Evolutionary conservation across 1,140 invertebrate species (phyloP).

Genomic region (Luehdorfia chinensis): DNA sequence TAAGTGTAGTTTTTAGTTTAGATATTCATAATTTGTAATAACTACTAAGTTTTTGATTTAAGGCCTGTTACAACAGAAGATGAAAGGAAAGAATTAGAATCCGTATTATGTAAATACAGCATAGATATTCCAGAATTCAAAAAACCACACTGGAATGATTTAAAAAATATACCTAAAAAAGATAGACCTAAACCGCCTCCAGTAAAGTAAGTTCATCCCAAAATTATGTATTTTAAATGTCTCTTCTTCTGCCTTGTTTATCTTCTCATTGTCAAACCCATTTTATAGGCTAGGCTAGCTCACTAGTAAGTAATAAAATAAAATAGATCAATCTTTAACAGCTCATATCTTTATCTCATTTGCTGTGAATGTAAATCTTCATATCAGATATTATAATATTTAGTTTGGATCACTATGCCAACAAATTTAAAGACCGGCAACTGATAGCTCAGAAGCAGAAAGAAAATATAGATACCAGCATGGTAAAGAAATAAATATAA

Average conservation of each 20-base stretch:
- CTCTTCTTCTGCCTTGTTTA: too few species aligned
- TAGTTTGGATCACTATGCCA: too few species aligned
- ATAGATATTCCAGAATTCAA: constrained; percentile 42
- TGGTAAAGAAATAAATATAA: too few species aligned
- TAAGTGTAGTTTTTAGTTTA: neutral
- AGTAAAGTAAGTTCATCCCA: constrained; percentile 51
- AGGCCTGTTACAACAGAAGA: constrained; percentile 45
- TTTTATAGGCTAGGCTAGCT: too few species aligned
- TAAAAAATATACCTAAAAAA: constrained; percentile 52
- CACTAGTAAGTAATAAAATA: too few species aligned
- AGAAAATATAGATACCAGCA: too few species aligned
- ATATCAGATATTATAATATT: neutral
- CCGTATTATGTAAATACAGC: constrained; percentile 33
- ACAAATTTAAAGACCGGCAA: too few species aligned
- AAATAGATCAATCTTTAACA: too few species aligned
- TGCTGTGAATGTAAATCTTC: constrained; percentile 5
- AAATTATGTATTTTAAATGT: too few species aligned
- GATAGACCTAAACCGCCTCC: constrained; percentile 48
- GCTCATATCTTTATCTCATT: too few species aligned
- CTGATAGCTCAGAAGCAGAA: too few species aligned
- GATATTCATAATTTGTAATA: neutral
- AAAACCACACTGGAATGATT: constrained; percentile 55
- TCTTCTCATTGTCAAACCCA: too few species aligned
- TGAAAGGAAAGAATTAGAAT: constrained; percentile 29
- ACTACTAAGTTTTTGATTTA: constrained; percentile 10